Evolutionary conservation across 2,113 vertebrate species (phyloP).

Genomic region (Vidua macroura): DNA sequence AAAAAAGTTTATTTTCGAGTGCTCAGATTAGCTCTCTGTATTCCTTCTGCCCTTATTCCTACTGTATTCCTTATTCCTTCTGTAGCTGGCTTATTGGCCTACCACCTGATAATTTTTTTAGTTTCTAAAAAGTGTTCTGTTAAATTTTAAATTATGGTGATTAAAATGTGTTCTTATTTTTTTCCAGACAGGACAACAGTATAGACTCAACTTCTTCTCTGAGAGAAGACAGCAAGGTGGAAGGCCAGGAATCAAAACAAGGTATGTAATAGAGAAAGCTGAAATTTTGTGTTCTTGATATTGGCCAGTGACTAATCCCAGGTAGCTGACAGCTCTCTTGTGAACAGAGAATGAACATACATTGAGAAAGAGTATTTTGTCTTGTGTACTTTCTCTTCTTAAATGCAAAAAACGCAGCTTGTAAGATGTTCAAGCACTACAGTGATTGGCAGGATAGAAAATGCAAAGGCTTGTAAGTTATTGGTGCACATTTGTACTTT

Average conservation of each 20-base stretch:
- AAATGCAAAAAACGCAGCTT: neutral
- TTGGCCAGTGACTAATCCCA: neutral
- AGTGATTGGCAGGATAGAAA: neutral
- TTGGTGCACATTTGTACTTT: neutral
- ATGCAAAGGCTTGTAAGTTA: neutral
- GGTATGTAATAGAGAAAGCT: slow-evolving; percentile 70
- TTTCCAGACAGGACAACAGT: slow-evolving; percentile 84
- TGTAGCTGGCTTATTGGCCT: neutral
- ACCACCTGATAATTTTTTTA: neutral
- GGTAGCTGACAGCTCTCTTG: neutral
- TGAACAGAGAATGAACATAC: neutral
- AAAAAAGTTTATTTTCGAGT: neutral
- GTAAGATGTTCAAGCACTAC: neutral
- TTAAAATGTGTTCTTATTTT: slow-evolving; percentile 19
- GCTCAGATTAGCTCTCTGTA: neutral
- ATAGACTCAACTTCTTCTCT: slow-evolving; percentile 85
- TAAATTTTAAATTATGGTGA: neutral
- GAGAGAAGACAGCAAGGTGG: slow-evolving; percentile 77
- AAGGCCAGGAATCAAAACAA: slow-evolving; percentile 82
- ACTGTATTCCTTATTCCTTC: neutral
- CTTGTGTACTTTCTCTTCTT: neutral
- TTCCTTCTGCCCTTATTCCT: neutral
- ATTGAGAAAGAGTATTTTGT: neutral
- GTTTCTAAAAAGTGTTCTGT: neutral
- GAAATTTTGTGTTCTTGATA: neutral